Evolutionary conservation across 1,140 invertebrate genomes (phyloP), one percentile per base, ranked within the genome.

Genomic region (Gonatopus flavifemur): DNA sequence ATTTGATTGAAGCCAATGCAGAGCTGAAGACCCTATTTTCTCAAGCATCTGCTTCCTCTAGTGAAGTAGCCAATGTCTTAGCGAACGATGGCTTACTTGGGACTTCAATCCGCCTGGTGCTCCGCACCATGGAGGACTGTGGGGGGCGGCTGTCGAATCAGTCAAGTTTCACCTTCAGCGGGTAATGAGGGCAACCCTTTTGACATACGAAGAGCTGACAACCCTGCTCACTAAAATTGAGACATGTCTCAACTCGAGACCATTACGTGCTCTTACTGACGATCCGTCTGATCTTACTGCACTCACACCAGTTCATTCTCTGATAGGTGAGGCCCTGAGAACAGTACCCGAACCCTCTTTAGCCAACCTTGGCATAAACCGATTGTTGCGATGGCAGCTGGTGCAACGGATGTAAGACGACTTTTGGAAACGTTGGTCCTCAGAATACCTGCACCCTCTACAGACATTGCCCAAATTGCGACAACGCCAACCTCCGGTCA

Each of bases 241-340:
- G 49, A 65, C 66, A 3, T 56, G 53, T 18, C 15, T 72, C 2
- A 73, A 73, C 33, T 69, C 66, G 6, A 22, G 70, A 18, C 55
- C 52, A 4, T 31, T 55, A 7, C 25, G n/a, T 8, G 7, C 49
- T 4, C n/a, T 57, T 10, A 39, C 15, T 18, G 41, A 47, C 19
- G 32, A 48, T 20, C 42, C 40, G 1, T 30, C 16, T 9, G 20
- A 40, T 13, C 13, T 21, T 7, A 8, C 20, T 10, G 20, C 20
- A 10, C 20, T 21, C n/a, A 40, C 38, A 5, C 38, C 38, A 5
- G 38, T 13, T 5, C 38, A 40, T 21, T 40, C 7, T 13, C 20
- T 40, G 4, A 40, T 40, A 5, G 38, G 38, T 19, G 4, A 13
- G 16, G 38, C 38, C 3, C 13, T 40, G 7, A 40, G 10, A 10